Conservation (phyloP, 2,113 vertebrate species). For the human region GRCh38 chr1:157960501-157961000, state of each 20-base stretch:
- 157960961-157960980: neutral
- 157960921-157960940: neutral
- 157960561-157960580: neutral
- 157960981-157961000: neutral
- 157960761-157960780: neutral
- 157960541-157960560: neutral
- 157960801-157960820: neutral
- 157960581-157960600: neutral
- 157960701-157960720: rapidly evolving
- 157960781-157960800: neutral
- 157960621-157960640: neutral
- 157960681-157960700: neutral
- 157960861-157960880: neutral
- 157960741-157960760: neutral
- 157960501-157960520: neutral
- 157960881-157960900: neutral
- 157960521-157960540: neutral
- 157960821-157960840: neutral
- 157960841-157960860: neutral
- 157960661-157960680: neutral
- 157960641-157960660: neutral
- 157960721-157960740: neutral
- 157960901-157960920: neutral
- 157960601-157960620: neutral
- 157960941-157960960: neutral